A percentile compares a stretch with the other conserved stretches of the same genome.
Evolutionary conservation across 2,888 invertebrate species (phyloP).

Genomic region (Drosophila paramelanica): DNA sequence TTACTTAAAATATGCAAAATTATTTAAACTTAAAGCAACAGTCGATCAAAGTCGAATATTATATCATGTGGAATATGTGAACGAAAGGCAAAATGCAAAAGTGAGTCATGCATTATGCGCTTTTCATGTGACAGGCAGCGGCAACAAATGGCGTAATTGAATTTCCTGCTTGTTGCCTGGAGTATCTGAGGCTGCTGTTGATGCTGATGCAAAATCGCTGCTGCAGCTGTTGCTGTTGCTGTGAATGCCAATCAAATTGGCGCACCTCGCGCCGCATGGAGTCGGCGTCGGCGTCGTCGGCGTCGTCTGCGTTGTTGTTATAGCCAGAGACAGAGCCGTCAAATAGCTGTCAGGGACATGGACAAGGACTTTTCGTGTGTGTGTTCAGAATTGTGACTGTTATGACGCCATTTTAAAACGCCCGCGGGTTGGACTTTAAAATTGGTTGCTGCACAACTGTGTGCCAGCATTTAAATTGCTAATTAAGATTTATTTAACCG

Average conservation of each 20-base stretch:
- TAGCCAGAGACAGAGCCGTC: constrained; percentile 53
- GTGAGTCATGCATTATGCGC: constrained; percentile 33
- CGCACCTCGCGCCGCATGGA: constrained; percentile 64
- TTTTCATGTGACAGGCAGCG: constrained; percentile 39
- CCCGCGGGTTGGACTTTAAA: constrained; percentile 22
- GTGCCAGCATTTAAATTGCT: constrained; percentile 23
- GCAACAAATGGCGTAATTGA: constrained; percentile 64
- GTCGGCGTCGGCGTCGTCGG: constrained; percentile 17
- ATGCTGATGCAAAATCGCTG: constrained; percentile 34
- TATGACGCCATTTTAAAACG: constrained; percentile 71
- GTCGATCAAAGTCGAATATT: constrained; percentile 13
- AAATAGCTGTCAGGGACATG: constrained; percentile 64
- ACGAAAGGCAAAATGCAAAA: constrained; percentile 8
- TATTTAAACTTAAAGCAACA: not conserved
- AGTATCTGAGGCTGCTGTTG: constrained; percentile 7
- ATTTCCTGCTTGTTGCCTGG: constrained; percentile 45
- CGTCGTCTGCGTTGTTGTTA: constrained; percentile 14
- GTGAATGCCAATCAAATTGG: constrained; percentile 76
- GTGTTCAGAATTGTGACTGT: constrained; percentile 32
- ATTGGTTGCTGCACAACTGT: not conserved
- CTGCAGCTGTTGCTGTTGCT: constrained; percentile 36
- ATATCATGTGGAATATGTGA: not conserved
- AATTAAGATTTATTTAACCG: constrained; percentile 58
- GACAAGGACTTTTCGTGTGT: constrained; percentile 34
- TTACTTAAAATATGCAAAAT: too few relatives aligned